A percentile compares a stretch with the other conserved stretches of the same genome.
These are phyloP conservation scores for Strigamia crassipes DNA, from an alignment of 2,888 invertebrate genomes.

Conservation along the genomic window DNA sequence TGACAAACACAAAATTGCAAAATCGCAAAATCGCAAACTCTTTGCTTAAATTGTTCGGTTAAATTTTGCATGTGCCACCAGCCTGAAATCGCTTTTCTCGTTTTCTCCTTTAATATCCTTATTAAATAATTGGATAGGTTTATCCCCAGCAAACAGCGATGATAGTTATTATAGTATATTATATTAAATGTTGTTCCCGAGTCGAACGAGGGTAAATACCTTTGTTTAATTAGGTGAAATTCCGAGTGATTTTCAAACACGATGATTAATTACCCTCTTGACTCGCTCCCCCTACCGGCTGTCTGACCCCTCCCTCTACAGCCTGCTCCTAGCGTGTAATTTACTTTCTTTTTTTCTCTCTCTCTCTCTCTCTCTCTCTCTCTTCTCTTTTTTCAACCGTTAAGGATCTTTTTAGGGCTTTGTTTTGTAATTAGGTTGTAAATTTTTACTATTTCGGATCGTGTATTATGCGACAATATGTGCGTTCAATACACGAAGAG, in stretches of 20 bases:
- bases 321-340: slow-evolving; percentile 15
- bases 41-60: no score
- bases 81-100: neutral
- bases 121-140: neutral
- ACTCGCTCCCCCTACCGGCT: slow-evolving; percentile 31
- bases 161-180: slow-evolving; percentile 23
- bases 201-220: slow-evolving; percentile 24
- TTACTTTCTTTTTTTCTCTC: neutral
- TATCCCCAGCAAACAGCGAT: neutral
- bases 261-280: slow-evolving; percentile 40
- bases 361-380: neutral
- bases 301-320: slow-evolving; percentile 22
- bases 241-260: slow-evolving; percentile 42
- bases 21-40: no score
- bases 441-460: no score
- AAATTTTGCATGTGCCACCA: no score
- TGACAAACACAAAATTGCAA: no score
- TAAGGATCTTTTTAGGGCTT: slow-evolving; percentile 29
- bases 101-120: neutral
- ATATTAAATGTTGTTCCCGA: neutral
- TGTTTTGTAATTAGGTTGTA: slow-evolving; percentile 32
- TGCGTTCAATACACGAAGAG: no score
- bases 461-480: no score
- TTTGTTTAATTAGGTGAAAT: slow-evolving; percentile 42
- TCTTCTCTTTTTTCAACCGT: neutral